phyloP scores from a whole-genome alignment of 2,797 vertebrate species.

The Gadopsis bispinosus region DNA sequence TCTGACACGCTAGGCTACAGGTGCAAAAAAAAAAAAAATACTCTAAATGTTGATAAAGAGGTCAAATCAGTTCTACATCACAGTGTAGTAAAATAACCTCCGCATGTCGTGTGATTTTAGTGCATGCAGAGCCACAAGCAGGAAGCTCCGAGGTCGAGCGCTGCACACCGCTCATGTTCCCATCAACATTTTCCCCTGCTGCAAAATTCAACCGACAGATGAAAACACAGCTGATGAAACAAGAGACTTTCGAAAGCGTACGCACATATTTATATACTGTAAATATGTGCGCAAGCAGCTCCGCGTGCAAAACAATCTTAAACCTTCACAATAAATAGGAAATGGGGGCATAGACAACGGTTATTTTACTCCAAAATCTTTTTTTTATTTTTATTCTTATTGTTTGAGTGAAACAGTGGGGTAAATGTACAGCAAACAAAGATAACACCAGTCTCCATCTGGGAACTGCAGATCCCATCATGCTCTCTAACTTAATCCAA shows the following conservation, averaged over 20 bases:
- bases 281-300: neutral
- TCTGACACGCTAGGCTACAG: conserved; percentile 38
- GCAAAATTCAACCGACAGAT: conserved; percentile 46
- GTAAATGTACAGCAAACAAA: conserved; percentile 87
- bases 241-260: neutral
- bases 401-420: conserved; percentile 83
- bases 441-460: conserved; percentile 75
- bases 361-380: conserved; percentile 82
- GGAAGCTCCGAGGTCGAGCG: conserved; percentile 67
- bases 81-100: conserved; percentile 57
- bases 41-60: conserved; percentile 38
- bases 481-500: conserved; percentile 82
- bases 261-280: neutral
- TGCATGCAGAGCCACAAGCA: conserved; percentile 71
- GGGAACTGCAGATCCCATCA: conserved; percentile 74
- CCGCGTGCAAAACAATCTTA: neutral
- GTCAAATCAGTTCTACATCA: conserved; percentile 52
- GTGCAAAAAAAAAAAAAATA: conserved; percentile 4
- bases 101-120: conserved; percentile 62
- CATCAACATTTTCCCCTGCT: conserved; percentile 46
- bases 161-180: conserved; percentile 48
- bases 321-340: neutral
- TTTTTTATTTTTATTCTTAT: conserved; percentile 74
- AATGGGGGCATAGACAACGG: neutral
- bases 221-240: conserved; percentile 21